phyloP scores from a whole-genome alignment of 1,140 invertebrate species.

The Zaprionus kolodkinae region DNA sequence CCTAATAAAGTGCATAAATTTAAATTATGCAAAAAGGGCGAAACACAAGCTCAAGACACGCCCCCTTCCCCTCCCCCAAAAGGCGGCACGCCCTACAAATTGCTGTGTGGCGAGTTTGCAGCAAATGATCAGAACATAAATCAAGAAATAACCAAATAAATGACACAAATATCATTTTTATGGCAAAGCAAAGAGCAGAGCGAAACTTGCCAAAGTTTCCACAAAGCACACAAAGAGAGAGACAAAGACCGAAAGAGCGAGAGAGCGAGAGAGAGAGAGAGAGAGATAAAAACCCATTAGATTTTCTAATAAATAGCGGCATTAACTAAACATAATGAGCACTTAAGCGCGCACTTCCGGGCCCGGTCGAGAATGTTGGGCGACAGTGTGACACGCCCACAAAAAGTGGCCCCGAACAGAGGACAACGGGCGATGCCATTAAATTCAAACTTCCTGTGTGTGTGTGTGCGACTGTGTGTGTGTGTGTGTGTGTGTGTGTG shows the following conservation, averaged over 20 bases:
- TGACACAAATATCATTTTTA: constrained; percentile 69
- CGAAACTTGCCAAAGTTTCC: neutral
- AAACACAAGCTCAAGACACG: constrained; percentile 39
- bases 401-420: constrained; percentile 26
- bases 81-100: neutral
- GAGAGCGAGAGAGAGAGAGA: neutral
- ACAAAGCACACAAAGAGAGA: neutral
- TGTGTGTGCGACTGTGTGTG: constrained; percentile 26
- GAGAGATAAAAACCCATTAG: constrained; percentile 63
- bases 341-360: constrained; percentile 70
- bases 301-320: constrained; percentile 71
- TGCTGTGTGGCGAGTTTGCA: constrained; percentile 7
- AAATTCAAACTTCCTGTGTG: constrained; percentile 63
- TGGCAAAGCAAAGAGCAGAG: constrained; percentile 21
- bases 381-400: constrained; percentile 15
- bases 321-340: constrained; percentile 73
- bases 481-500: constrained; percentile 29
- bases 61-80: neutral
- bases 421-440: constrained; percentile 41
- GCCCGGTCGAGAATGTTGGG: constrained; percentile 13
- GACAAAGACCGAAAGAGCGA: neutral
- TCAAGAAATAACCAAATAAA: constrained; percentile 68
- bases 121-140: constrained; percentile 63
- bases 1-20: constrained; percentile 66
- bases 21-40: constrained; percentile 59